These are phyloP conservation scores for Calameuta filiformis DNA, from an alignment of 2,888 invertebrate species.

Conservation along the genomic window DNA sequence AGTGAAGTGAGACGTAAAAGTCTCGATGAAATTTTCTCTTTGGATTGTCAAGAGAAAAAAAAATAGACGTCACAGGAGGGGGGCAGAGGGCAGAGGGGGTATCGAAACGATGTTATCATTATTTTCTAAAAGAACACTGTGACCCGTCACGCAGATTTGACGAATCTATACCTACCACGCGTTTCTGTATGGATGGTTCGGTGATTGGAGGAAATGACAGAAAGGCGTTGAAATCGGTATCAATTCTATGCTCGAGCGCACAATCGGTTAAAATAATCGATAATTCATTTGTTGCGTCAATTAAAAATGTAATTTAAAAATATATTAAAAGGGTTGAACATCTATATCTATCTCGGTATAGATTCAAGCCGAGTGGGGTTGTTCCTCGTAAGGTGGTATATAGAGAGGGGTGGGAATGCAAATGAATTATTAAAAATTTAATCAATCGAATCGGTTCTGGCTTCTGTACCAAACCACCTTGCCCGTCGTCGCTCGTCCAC, in stretches of 20 bases:
- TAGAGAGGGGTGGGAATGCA: slow-evolving; percentile 54
- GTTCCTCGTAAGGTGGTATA: slow-evolving; percentile 12
- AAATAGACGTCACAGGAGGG: slow-evolving; percentile 6
- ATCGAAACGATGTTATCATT: slow-evolving; percentile 10
- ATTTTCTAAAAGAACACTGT: slow-evolving; percentile 10
- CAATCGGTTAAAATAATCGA: slow-evolving; percentile 47
- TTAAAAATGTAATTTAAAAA: slow-evolving; percentile 64
- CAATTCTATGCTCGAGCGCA: slow-evolving; percentile 34
- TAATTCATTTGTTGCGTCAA: slow-evolving; percentile 62
- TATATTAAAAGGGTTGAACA: slow-evolving; percentile 56
- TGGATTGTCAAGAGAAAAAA: slow-evolving; percentile 22
- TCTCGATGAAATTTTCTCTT: slow-evolving; percentile 42
- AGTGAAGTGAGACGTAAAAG: slow-evolving; percentile 26
- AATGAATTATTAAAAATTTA: slow-evolving; percentile 66
- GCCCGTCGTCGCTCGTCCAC: slow-evolving; percentile 45
- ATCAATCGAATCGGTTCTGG: slow-evolving; percentile 64
- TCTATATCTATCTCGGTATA: background rate
- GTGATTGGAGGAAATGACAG: background rate
- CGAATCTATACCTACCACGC: background rate
- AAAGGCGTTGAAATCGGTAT: slow-evolving; percentile 15
- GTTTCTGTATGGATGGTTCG: background rate
- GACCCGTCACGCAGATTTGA: background rate
- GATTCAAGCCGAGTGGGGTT: background rate
- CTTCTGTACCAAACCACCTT: slow-evolving; percentile 40
- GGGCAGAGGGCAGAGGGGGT: background rate